These are phyloP conservation scores for Heteropelma amictum DNA, from an alignment of 2,888 invertebrate genomes.

Conservation along the genomic window DNA sequence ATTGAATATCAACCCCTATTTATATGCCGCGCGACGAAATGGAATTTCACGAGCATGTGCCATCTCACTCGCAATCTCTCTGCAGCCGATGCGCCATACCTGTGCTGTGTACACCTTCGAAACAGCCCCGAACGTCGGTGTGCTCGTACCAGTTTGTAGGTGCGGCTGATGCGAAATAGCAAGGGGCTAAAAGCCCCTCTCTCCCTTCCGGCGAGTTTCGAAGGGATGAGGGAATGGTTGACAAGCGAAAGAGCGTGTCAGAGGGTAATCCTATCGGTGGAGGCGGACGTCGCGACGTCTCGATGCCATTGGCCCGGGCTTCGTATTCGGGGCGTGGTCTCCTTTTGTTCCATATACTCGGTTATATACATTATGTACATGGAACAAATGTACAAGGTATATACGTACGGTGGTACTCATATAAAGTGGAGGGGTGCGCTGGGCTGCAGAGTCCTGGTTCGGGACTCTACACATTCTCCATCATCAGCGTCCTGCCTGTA, in stretches of 20 bases:
- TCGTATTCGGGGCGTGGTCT: constrained; percentile 71
- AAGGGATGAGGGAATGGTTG: constrained; percentile 58
- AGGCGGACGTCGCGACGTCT: constrained; percentile 75
- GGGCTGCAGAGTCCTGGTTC: not conserved
- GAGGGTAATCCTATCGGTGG: constrained; percentile 78
- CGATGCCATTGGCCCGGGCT: constrained; percentile 72
- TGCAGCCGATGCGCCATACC: no score
- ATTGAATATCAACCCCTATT: no score
- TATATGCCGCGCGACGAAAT: no score
- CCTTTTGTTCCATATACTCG: constrained; percentile 7
- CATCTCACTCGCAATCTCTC: no score
- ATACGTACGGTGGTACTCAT: not conserved
- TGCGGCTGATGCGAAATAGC: constrained; percentile 21
- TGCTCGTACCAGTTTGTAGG: no score
- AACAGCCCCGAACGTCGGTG: not conserved
- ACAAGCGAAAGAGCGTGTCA: constrained; percentile 77
- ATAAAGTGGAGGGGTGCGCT: not conserved
- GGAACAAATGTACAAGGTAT: not conserved
- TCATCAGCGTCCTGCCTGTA: constrained; percentile 1
- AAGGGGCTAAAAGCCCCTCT: not conserved
- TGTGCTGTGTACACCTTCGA: not conserved
- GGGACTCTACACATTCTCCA: not conserved
- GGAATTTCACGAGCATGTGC: no score
- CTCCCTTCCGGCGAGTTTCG: not conserved
- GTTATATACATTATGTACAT: not conserved